These are phyloP conservation scores for Illadopsis cleaveri DNA, from an alignment of 2,113 vertebrate species.

Conservation along the genomic window DNA sequence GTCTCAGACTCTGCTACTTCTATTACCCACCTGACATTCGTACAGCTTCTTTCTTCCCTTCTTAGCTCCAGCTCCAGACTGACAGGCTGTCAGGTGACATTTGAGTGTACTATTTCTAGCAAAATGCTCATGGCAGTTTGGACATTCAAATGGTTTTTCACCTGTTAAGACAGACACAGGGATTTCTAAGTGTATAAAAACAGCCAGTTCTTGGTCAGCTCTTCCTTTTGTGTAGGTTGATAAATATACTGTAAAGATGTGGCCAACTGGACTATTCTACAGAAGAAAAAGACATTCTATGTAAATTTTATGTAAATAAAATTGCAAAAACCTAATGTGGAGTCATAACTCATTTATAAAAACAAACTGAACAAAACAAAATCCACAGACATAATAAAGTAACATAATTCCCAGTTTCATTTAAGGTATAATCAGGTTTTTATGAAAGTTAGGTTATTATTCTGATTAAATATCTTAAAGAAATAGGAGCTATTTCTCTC, in stretches of 20 bases:
- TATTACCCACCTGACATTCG: slow-evolving; percentile 91
- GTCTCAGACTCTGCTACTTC: not conserved
- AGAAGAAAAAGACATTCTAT: not conserved
- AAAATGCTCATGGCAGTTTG: slow-evolving; percentile 95
- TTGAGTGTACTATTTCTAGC: slow-evolving; percentile 96
- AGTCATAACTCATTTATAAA: not conserved
- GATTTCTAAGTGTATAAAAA: slow-evolving; percentile 7
- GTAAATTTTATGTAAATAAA: not conserved
- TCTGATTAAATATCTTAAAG: not conserved
- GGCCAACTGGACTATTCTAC: not conserved
- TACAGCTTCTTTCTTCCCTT: slow-evolving; percentile 97
- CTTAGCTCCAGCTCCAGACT: slow-evolving; percentile 93
- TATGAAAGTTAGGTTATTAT: not conserved
- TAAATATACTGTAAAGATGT: not conserved
- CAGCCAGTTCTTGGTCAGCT: not conserved
- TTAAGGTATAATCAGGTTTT: not conserved
- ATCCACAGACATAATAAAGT: not conserved
- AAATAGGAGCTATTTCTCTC: not conserved
- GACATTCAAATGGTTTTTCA: slow-evolving; percentile 97
- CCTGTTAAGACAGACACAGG: slow-evolving; percentile 75
- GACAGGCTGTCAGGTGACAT: slow-evolving; percentile 95
- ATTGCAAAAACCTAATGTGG: not conserved
- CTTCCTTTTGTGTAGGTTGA: not conserved
- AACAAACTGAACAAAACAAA: not conserved
- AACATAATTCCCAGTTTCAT: not conserved